These are phyloP conservation scores for Liparis tanakae DNA, from an alignment of 2,797 vertebrate genomes.

Conservation along the genomic window DNA sequence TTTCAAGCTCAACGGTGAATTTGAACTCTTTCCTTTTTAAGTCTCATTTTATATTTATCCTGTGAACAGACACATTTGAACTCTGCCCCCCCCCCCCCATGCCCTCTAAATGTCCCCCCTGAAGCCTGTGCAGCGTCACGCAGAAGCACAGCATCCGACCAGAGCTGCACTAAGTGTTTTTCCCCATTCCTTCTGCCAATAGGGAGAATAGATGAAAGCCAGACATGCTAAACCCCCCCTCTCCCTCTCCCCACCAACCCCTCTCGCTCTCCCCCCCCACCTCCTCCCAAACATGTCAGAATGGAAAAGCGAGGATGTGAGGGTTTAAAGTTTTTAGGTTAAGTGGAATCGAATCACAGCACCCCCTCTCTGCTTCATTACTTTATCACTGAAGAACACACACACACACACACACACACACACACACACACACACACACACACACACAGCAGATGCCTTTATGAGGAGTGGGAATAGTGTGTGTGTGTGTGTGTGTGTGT, in stretches of 20 bases:
- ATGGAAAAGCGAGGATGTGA: constrained; percentile 12
- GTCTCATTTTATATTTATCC: not conserved
- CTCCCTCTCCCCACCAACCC: not conserved
- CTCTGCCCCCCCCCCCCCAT: not conserved
- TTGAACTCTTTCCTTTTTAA: not conserved
- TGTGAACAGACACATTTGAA: not conserved
- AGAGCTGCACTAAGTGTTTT: not conserved
- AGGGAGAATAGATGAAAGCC: constrained; percentile 35
- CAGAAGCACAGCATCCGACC: constrained; percentile 4
- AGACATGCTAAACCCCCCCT: not conserved
- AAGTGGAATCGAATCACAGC: constrained; percentile 53
- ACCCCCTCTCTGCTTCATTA: constrained; percentile 33
- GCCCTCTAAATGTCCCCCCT: constrained; percentile 5
- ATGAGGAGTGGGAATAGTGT: not conserved
- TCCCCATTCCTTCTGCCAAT: constrained; percentile 37
- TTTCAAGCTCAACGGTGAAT: not conserved
- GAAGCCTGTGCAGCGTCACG: not conserved
- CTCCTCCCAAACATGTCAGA: constrained; percentile 2
- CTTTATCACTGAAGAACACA: constrained; percentile 45
- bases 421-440: not conserved
- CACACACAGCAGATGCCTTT: not conserved
- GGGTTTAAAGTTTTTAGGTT: constrained; percentile 52
- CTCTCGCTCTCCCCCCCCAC: not conserved
- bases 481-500: no score
- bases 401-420: not conserved